Evolutionary conservation across 2,797 vertebrate species (phyloP).

Genomic region (Acanthurus lineatus): DNA sequence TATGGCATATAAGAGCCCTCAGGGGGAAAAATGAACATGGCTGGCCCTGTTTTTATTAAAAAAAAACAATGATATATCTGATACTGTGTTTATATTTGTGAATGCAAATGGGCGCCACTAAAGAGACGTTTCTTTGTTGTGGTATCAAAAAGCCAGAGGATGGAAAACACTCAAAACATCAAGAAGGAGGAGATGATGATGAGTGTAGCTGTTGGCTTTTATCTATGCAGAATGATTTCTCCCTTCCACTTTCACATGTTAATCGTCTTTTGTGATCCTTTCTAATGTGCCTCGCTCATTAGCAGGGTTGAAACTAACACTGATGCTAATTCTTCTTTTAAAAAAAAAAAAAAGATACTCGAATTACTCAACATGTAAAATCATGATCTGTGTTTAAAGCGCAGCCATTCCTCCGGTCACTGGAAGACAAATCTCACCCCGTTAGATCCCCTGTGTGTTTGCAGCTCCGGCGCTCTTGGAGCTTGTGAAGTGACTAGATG

Average conservation of each 20-base stretch:
- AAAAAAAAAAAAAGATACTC: too few relatives aligned
- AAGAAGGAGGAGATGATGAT: conserved; percentile 1
- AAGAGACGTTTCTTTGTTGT: conserved; percentile 7
- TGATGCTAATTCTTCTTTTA: neutral
- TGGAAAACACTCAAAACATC: neutral
- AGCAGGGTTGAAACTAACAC: neutral
- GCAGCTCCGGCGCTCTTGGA: neutral
- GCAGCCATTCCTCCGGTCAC: neutral
- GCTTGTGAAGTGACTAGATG: neutral
- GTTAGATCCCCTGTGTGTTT: neutral
- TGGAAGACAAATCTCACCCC: neutral
- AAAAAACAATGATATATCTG: neutral
- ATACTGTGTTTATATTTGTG: conserved; percentile 10
- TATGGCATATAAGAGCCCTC: neutral
- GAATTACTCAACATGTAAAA: neutral
- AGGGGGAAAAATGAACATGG: neutral
- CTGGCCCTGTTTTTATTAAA: neutral
- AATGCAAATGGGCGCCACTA: neutral
- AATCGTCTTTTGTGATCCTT: neutral
- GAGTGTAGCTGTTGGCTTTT: neutral
- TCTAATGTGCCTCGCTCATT: neutral
- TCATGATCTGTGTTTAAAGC: neutral
- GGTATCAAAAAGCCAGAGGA: conserved; percentile 14
- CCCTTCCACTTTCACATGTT: conserved; percentile 6
- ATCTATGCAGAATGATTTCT: neutral